Evolutionary conservation across 1,140 invertebrate genomes (phyloP).

Genomic region (Drosophila nebulosa): DNA sequence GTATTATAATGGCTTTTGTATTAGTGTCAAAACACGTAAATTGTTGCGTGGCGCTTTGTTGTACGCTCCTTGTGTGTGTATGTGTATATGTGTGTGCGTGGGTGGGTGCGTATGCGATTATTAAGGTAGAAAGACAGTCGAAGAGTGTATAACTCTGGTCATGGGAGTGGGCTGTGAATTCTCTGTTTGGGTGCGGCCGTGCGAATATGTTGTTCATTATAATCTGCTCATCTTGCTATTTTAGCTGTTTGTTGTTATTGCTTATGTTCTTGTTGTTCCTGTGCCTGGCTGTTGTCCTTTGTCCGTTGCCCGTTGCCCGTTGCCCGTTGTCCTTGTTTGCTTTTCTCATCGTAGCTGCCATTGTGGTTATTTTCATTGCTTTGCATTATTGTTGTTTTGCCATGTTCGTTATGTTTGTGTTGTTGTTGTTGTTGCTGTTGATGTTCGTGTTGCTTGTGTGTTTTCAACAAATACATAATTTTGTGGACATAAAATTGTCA

Average conservation of each 20-base stretch:
- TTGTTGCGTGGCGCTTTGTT: constrained; percentile 72
- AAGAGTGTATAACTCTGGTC: neutral
- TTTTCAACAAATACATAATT: constrained; percentile 79
- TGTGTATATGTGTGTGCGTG: constrained; percentile 1
- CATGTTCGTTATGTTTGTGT: constrained; percentile 37
- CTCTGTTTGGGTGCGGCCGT: constrained; percentile 66
- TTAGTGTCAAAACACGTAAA: constrained; percentile 78
- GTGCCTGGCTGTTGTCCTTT: neutral
- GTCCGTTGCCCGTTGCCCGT: constrained; percentile 2
- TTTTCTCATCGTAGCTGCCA: constrained; percentile 42
- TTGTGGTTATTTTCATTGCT: constrained; percentile 76
- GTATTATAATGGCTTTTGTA: constrained; percentile 77
- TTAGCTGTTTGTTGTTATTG: constrained; percentile 76
- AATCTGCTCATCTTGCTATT: constrained; percentile 78
- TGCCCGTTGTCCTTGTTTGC: constrained; percentile 40
- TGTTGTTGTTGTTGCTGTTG: constrained; percentile 33
- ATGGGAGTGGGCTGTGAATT: neutral
- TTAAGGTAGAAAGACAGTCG: constrained; percentile 19
- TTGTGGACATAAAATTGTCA: constrained; percentile 79
- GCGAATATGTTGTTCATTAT: constrained; percentile 78
- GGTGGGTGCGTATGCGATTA: constrained; percentile 42
- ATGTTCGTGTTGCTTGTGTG: constrained; percentile 40
- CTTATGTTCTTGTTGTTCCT: constrained; percentile 47
- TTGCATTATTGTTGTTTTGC: constrained; percentile 69
- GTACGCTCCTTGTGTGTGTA: constrained; percentile 18